phyloP scores from a whole-genome alignment of 2,797 vertebrate species.

The Graptemys geographica region DNA sequence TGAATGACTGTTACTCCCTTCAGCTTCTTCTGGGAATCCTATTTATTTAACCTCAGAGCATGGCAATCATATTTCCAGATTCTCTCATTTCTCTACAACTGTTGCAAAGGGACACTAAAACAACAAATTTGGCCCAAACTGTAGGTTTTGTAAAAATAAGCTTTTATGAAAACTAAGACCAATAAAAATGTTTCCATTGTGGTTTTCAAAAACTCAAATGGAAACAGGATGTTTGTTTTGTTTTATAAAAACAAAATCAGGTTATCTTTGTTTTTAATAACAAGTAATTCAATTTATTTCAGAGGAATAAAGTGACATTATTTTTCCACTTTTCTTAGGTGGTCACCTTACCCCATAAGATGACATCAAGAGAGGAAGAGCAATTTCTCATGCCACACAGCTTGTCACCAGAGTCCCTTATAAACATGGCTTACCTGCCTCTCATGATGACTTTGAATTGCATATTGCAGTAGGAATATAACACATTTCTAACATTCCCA shows the following conservation, averaged over 20 bases:
- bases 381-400: not conserved
- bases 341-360: not conserved
- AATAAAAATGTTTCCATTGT: not conserved
- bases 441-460: not conserved
- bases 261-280: not conserved
- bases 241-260: not conserved
- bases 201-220: not conserved
- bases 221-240: not conserved
- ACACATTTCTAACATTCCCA: fast-evolving
- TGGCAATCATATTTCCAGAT: not conserved
- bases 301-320: not conserved
- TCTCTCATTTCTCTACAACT: not conserved
- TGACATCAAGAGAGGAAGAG: not conserved
- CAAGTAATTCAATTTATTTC: not conserved
- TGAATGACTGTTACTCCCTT: not conserved
- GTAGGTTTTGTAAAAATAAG: not conserved
- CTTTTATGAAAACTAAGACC: not conserved
- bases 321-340: not conserved
- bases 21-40: not conserved
- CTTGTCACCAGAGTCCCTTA: not conserved
- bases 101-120: not conserved
- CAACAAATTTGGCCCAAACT: not conserved
- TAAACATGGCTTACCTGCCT: not conserved
- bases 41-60: not conserved
- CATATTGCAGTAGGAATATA: not conserved